Percentiles rank a stretch among this genome's conserved stretches.
These are phyloP conservation scores for Rhynchomys soricoides DNA, from an alignment of 2,113 vertebrate species.

Conservation along the genomic window DNA sequence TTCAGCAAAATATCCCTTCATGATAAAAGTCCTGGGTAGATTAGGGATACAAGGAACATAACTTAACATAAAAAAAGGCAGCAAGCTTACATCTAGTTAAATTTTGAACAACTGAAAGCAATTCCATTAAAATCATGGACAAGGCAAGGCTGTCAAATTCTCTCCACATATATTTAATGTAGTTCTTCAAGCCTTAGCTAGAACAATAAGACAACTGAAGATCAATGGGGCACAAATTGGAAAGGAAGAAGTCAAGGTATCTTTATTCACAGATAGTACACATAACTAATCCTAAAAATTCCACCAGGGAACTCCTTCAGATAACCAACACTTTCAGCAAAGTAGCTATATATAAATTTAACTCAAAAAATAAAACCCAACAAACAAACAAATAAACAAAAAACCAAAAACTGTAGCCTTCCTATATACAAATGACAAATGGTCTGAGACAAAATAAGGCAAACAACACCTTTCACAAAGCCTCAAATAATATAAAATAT, in stretches of 20 bases:
- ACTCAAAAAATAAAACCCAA: too few species aligned
- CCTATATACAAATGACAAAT: background rate
- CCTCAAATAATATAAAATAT: background rate
- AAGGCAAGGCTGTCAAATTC: background rate
- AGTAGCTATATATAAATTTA: background rate
- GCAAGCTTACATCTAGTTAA: background rate
- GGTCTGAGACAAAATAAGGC: background rate
- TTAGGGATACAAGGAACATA: background rate
- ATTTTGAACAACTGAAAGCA: background rate
- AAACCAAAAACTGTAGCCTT: background rate
- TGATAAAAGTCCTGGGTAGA: background rate
- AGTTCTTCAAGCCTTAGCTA: background rate
- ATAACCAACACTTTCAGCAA: background rate
- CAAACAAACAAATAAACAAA: background rate
- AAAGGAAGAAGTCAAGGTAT: background rate
- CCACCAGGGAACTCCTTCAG: background rate
- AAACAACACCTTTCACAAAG: background rate
- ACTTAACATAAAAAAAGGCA: background rate
- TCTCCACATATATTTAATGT: background rate
- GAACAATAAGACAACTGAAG: background rate
- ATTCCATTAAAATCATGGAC: background rate
- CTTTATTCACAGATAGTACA: background rate
- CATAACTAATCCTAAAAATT: background rate
- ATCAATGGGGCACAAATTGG: background rate
- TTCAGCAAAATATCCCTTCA: background rate